Evolutionary conservation across 64 coral and sea anemone genomes (phyloP).

Genomic region (Montipora foliosa): DNA sequence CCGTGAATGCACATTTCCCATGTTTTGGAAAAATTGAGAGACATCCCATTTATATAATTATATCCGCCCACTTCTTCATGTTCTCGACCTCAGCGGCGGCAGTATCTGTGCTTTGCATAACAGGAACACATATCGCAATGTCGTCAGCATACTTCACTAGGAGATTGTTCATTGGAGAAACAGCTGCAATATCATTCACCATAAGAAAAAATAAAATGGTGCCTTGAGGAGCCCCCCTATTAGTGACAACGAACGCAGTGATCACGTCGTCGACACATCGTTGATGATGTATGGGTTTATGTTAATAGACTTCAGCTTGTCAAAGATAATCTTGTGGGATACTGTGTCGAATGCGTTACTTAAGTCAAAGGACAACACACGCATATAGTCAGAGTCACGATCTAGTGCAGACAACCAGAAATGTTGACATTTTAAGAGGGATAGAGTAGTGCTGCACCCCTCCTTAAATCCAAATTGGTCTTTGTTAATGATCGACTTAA

Average conservation of each 20-base stretch:
- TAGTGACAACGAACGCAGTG: background rate
- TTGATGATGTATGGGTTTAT: background rate
- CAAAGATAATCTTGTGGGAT: constrained; percentile 19
- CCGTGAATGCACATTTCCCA: no score
- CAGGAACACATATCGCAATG: constrained; percentile 7
- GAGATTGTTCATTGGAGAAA: background rate
- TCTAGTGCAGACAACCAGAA: background rate
- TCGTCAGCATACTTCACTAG: constrained; percentile 1
- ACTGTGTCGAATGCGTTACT: constrained; percentile 33
- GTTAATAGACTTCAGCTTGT: constrained; percentile 15
- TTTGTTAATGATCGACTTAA: background rate
- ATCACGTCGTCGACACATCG: background rate
- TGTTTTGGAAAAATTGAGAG: background rate
- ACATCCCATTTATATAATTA: background rate
- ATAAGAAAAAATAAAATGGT: constrained; percentile 32
- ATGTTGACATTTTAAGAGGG: background rate
- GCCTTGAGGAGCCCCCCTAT: constrained; percentile 15
- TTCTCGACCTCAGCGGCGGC: background rate
- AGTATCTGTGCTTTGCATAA: background rate
- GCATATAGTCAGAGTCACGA: background rate
- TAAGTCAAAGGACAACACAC: constrained; percentile 20
- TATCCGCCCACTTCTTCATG: background rate
- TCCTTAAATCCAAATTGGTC: constrained; percentile 29
- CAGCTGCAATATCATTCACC: background rate
- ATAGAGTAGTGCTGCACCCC: background rate